Evolutionary conservation across 2,888 invertebrate genomes (phyloP), one percentile per base, ranked within the genome.

Genomic region (Pogonocherus hispidulus): DNA sequence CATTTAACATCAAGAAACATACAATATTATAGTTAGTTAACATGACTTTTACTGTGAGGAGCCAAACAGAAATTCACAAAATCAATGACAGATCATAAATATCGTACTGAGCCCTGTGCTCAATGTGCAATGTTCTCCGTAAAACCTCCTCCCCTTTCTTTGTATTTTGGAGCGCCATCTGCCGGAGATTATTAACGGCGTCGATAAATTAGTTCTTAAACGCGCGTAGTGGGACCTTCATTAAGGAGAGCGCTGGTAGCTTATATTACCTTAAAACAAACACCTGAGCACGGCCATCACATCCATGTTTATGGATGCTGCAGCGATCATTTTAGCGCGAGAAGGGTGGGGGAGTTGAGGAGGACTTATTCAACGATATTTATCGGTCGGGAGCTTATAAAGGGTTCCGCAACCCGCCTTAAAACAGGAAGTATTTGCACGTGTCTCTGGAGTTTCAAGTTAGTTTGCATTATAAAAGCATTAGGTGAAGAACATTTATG

Each of bases 161-260:
- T 47, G 32, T 32, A 32, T 11, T n/a, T 4, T 49, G 37, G 46
- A 49, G 22, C 62, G 51, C 62, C 62, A 62, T 37, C 62, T 62
- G 62, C 51, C 37, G 62, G 49, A 62, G 51, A 62, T 62, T 62
- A 62, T 62, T 62, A 62, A 62, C 62, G 51, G 51, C 62, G 62
- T 37, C 62, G 62, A 62, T 62, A 62, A 62, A 62, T 62, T 62
- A 62, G 49, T 62, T 62, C 62, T 62, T 62, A 62, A 62, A 62
- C 35, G 62, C 37, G 62, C 49, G 62, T 62, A 62, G 62, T 37
- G 62, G 62, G 62, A 62, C 62, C 51, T 51, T 62, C 62, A 62
- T 62, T 62, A 62, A 51, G 51, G 11, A 32, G 51, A 62, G 51
- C 62, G 62, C 35, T 46, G 27, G 51, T 51, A 51, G 62, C 62